A percentile compares a stretch with the other conserved stretches of the same genome.
These are phyloP conservation scores for Stramonita haemastoma DNA, from an alignment of 2,888 invertebrate species.

Conservation along the genomic window DNA sequence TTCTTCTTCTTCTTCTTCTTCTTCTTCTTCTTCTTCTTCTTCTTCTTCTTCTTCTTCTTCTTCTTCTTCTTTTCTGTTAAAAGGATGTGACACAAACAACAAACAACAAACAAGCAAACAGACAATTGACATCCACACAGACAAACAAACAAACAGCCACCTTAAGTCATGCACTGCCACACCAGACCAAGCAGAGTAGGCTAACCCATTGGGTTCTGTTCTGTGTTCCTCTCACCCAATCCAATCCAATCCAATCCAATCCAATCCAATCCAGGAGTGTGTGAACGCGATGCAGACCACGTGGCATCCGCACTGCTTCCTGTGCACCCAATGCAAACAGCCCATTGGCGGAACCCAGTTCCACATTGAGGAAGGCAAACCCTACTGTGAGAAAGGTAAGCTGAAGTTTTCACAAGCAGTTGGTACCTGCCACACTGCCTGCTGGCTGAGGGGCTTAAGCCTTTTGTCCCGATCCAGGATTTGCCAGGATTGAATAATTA, in stretches of 20 bases:
- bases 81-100: neutral
- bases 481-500: too few relatives aligned
- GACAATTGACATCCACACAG: neutral
- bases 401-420: too few relatives aligned
- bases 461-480: too few relatives aligned
- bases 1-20: too few relatives aligned
- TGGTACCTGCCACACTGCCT: too few relatives aligned
- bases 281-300: slow-evolving; percentile 98
- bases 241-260: neutral
- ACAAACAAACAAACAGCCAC: neutral
- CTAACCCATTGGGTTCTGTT: too few relatives aligned
- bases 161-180: neutral
- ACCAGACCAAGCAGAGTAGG: neutral
- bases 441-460: too few relatives aligned
- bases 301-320: slow-evolving; percentile 98
- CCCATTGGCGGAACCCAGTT: slow-evolving; percentile 97
- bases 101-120: neutral
- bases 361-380: slow-evolving; percentile 96
- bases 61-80: neutral
- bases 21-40: too few relatives aligned
- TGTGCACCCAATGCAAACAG: slow-evolving; percentile 95
- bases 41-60: neutral
- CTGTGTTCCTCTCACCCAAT: too few relatives aligned
- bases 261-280: slow-evolving; percentile 85
- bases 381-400: slow-evolving; percentile 94